Evolutionary conservation across 2,888 invertebrate genomes (phyloP).

Genomic region (Lasioglossum zephyrum): DNA sequence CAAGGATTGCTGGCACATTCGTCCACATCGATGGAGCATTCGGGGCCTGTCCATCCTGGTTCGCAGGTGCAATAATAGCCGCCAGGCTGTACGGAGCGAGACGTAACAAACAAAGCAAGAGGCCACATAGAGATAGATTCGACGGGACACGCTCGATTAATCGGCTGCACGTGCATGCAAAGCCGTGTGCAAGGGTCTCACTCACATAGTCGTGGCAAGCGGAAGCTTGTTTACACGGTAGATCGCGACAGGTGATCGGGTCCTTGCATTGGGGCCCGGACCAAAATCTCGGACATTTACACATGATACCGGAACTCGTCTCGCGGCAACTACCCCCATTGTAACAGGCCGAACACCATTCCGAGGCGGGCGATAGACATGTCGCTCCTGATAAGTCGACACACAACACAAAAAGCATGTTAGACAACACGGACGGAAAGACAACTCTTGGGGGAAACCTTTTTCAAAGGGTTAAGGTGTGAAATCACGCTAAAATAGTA

Average conservation of each 20-base stretch:
- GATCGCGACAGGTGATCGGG: conserved; percentile 82
- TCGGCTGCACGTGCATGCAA: conserved; percentile 46
- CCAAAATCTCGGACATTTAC: conserved; percentile 80
- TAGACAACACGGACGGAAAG: background rate
- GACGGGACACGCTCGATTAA: conserved; percentile 35
- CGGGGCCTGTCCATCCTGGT: conserved; percentile 88
- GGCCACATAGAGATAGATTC: conserved; percentile 43
- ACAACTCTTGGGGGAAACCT: too few relatives aligned
- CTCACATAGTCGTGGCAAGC: conserved; percentile 89
- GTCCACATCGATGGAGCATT: conserved; percentile 86
- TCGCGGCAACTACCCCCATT: conserved; percentile 85
- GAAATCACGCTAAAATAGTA: too few relatives aligned
- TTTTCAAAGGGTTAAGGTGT: too few relatives aligned
- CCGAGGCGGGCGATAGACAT: conserved; percentile 73
- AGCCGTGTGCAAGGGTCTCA: conserved; percentile 70
- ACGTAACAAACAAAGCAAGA: conserved; percentile 58
- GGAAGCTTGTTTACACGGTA: conserved; percentile 87
- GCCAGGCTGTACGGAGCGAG: conserved; percentile 80
- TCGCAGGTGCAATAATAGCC: conserved; percentile 90
- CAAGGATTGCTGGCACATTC: conserved; percentile 87
- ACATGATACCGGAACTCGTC: conserved; percentile 74
- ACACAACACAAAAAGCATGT: conserved; percentile 24
- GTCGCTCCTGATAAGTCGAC: conserved; percentile 71
- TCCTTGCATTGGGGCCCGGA: conserved; percentile 85
- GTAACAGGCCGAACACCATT: conserved; percentile 83